Evolutionary conservation across 2,888 invertebrate species (phyloP).

Genomic region (Automeris io): DNA sequence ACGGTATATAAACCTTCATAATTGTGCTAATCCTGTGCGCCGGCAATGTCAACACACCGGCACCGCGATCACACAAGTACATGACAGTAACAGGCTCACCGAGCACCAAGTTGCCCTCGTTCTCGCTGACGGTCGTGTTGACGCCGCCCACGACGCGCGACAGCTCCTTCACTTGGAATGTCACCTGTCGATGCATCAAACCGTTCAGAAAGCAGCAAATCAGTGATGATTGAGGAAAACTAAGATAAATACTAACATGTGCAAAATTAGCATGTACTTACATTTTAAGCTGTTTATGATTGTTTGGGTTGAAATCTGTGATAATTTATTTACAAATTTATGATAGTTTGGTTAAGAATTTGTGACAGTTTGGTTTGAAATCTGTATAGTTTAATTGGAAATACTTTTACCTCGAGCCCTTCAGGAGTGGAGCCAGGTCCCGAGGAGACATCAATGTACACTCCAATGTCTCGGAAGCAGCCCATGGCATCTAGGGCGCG

Average conservation of each 20-base stretch:
- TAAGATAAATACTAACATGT: no score
- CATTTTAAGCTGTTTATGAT: no score
- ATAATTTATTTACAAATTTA: no score
- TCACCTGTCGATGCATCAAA: slow-evolving; percentile 76
- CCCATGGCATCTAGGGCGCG: slow-evolving; percentile 88
- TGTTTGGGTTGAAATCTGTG: no score
- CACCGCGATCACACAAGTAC: background rate
- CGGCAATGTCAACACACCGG: no score
- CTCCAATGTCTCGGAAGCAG: slow-evolving; percentile 90
- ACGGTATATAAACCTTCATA: no score
- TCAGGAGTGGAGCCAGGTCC: slow-evolving; percentile 86
- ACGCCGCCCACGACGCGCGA: slow-evolving; percentile 90
- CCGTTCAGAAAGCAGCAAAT: no score
- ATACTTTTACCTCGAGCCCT: slow-evolving; percentile 83
- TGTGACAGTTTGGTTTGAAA: no score
- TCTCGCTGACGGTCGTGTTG: slow-evolving; percentile 92
- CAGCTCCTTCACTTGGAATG: slow-evolving; percentile 90
- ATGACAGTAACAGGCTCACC: slow-evolving; percentile 58
- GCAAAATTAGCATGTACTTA: no score
- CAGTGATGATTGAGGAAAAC: no score
- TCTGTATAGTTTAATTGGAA: background rate
- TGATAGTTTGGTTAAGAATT: no score
- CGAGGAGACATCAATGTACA: slow-evolving; percentile 91
- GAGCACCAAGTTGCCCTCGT: slow-evolving; percentile 90
- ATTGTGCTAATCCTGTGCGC: no score